Evolutionary conservation across 35 echinoderm and acorn worm genomes (phyloP).

Genomic region (Strongylocentrotus purpuratus): DNA sequence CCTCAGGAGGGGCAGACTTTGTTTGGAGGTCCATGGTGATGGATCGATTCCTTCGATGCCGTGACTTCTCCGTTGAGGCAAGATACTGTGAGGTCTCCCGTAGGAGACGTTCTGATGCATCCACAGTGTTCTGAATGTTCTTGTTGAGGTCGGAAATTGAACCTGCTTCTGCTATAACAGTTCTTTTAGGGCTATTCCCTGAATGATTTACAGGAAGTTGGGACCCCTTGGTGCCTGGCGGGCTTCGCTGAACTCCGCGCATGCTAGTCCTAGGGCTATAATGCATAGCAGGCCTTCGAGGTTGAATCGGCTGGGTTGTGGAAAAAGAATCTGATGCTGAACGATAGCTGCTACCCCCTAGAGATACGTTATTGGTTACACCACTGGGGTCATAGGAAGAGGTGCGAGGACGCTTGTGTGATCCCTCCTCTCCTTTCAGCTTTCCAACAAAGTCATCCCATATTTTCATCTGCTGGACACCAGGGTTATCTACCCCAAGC

Average conservation of each 20-base stretch:
- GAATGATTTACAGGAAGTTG: background rate
- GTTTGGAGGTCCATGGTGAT: constrained; percentile 4
- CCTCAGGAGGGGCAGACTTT: background rate
- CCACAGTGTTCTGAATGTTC: constrained; percentile 53
- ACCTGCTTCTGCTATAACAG: background rate
- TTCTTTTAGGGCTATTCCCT: background rate
- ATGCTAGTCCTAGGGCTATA: constrained; percentile 36
- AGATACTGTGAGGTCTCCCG: constrained; percentile 65
- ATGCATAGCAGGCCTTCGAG: constrained; percentile 19
- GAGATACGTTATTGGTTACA: background rate
- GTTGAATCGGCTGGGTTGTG: background rate
- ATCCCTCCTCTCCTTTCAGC: constrained; percentile 21
- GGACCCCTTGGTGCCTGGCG: background rate
- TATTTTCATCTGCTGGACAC: constrained; percentile 41
- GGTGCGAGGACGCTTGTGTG: background rate
- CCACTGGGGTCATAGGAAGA: background rate
- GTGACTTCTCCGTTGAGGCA: constrained; percentile 54
- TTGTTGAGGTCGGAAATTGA: constrained; percentile 51
- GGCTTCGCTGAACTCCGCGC: background rate
- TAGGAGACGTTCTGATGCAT: constrained; percentile 60
- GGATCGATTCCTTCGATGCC: constrained; percentile 57
- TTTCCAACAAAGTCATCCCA: constrained; percentile 68
- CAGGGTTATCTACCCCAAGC: constrained; percentile 61
- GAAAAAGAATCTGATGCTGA: background rate
- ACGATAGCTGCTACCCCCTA: background rate